A percentile compares a stretch with the other conserved stretches of the same genome.
Evolutionary conservation across 2,113 vertebrate genomes (phyloP).

Genomic region (Elgaria multicarinata): DNA sequence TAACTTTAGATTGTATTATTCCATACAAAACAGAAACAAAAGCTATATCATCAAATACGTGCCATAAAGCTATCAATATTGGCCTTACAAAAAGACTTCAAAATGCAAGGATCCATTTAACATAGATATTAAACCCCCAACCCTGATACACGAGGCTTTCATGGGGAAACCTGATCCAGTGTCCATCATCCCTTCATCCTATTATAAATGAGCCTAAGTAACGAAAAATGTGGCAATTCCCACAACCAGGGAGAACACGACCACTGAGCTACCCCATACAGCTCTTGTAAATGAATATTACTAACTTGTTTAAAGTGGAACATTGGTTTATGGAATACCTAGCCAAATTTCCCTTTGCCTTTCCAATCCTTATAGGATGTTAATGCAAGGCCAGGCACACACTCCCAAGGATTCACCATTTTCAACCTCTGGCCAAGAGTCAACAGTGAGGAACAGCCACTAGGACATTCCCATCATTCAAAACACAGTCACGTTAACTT

Average conservation of each 20-base stretch:
- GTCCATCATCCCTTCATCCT: background rate
- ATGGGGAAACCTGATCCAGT: background rate
- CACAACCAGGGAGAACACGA: too few relatives aligned
- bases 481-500: background rate
- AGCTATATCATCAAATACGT: background rate
- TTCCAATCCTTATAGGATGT: too few relatives aligned
- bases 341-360: too few relatives aligned
- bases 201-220: background rate
- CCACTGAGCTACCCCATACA: too few relatives aligned
- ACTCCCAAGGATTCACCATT: too few relatives aligned
- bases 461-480: background rate
- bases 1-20: accelerated
- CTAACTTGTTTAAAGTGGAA: too few relatives aligned
- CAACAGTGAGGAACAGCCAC: background rate
- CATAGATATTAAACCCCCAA: background rate
- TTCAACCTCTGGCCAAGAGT: background rate
- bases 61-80: background rate
- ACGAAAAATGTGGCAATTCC: background rate
- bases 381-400: background rate
- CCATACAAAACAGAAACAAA: background rate
- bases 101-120: background rate
- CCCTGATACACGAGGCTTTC: background rate
- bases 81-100: background rate
- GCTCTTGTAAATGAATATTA: too few relatives aligned
- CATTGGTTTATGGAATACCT: too few relatives aligned